These are phyloP conservation scores for Acromyrmex echinatior DNA, from an alignment of 1,140 invertebrate species.

Conservation along the genomic window DNA sequence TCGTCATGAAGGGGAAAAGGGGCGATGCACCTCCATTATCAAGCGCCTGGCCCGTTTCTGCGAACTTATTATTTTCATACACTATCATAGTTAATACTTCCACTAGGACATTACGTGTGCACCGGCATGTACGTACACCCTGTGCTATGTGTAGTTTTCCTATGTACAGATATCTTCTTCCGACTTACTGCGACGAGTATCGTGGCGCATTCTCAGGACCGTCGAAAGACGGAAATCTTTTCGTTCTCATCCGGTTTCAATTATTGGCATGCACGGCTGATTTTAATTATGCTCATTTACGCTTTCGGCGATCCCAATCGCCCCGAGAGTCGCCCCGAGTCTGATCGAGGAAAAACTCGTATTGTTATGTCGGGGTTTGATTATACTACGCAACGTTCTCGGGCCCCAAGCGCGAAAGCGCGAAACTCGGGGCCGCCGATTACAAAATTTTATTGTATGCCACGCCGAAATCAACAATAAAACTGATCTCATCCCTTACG, in stretches of 20 bases:
- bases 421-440: conserved; percentile 77
- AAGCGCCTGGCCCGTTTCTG: conserved; percentile 57
- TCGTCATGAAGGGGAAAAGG: conserved; percentile 66
- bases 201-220: conserved; percentile 30
- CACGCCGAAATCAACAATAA: conserved; percentile 84
- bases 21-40: conserved; percentile 46
- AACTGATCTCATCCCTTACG: conserved; percentile 81
- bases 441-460: conserved; percentile 86
- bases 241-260: neutral
- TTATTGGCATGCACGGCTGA: neutral
- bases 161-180: conserved; percentile 82
- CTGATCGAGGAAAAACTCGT: conserved; percentile 80
- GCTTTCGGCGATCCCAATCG: conserved; percentile 62
- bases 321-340: conserved; percentile 65
- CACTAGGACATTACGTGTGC: conserved; percentile 81
- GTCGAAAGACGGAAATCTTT: neutral
- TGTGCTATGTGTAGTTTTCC: conserved; percentile 75
- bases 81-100: conserved; percentile 79
- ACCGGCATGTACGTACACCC: conserved; percentile 78
- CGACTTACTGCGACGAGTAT: conserved; percentile 46
- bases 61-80: conserved; percentile 76
- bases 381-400: conserved; percentile 86
- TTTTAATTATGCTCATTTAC: neutral
- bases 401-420: conserved; percentile 77
- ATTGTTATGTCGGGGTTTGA: conserved; percentile 83